Conservation (phyloP, 2,113 vertebrate genomes). For the Tor tambroides region DNA sequence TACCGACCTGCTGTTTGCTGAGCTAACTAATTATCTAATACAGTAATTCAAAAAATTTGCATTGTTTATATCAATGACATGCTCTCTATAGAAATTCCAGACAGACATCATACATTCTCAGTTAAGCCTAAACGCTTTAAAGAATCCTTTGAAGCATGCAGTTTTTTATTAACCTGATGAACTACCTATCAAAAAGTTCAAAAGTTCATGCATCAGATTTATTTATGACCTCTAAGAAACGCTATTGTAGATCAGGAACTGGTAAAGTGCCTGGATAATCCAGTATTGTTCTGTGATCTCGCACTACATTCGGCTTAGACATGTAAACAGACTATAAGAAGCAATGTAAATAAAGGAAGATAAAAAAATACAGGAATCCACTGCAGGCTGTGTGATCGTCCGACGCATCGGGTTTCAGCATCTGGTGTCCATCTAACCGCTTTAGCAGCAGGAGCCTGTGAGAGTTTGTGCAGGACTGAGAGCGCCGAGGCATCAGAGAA, state of each 20-base stretch:
- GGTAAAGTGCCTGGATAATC: neutral
- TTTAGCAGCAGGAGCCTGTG: slow-evolving; percentile 14
- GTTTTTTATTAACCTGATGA: neutral
- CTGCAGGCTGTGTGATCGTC: neutral
- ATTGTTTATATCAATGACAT: neutral
- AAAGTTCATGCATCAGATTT: neutral
- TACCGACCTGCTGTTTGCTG: neutral
- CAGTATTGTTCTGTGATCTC: neutral
- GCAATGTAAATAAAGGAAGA: slow-evolving; percentile 31
- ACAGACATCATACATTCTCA: neutral
- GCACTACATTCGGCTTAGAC: neutral
- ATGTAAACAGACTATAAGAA: slow-evolving; percentile 29
- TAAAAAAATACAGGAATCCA: slow-evolving; percentile 23
- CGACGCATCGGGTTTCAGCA: slow-evolving; percentile 44
- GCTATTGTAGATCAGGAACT: neutral
- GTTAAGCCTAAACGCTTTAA: neutral
- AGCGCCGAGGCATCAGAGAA: neutral
- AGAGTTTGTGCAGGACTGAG: neutral
- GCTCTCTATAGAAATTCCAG: neutral
- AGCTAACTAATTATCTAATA: neutral
- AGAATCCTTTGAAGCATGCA: slow-evolving; percentile 13
- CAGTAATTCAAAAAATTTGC: neutral
- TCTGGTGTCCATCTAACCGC: slow-evolving; percentile 38
- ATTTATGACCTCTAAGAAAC: neutral
- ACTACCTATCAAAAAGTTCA: neutral